These are phyloP conservation scores for Athripsodes cinereus DNA, from an alignment of 2,888 invertebrate species.

Conservation along the genomic window DNA sequence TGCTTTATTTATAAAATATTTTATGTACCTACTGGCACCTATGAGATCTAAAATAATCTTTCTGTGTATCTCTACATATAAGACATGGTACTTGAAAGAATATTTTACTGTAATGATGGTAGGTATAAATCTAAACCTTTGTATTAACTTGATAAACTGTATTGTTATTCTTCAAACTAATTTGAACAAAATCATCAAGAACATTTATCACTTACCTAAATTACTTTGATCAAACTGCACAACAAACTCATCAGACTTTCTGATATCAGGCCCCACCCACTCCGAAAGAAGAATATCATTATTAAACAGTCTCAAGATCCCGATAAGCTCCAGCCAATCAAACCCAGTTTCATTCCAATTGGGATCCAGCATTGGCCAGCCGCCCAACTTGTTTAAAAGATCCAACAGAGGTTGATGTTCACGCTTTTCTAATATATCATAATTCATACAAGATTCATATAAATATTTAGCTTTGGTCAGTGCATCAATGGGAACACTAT, in stretches of 20 bases:
- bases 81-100: too few relatives aligned
- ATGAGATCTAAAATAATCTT: too few relatives aligned
- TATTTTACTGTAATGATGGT: too few relatives aligned
- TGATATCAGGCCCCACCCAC: constrained; percentile 90
- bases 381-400: constrained; percentile 67
- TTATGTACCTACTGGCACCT: too few relatives aligned
- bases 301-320: constrained; percentile 70
- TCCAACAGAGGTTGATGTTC: constrained; percentile 66
- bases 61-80: too few relatives aligned
- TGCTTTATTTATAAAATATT: too few relatives aligned
- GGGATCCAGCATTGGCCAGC: constrained; percentile 76
- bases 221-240: constrained; percentile 88
- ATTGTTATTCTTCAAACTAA: too few relatives aligned
- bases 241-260: constrained; percentile 85
- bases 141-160: too few relatives aligned
- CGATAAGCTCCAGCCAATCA: constrained; percentile 68
- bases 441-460: constrained; percentile 84
- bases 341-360: constrained; percentile 61
- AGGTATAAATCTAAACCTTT: too few relatives aligned
- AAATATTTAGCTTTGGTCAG: constrained; percentile 75
- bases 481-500: constrained; percentile 42
- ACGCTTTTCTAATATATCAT: constrained; percentile 62
- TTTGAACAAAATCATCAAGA: too few relatives aligned
- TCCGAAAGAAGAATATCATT: constrained; percentile 81
- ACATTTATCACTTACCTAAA: constrained; percentile 47